Evolutionary conservation across 2,797 vertebrate genomes (phyloP).

Genomic region (Bradypodion ventrale): DNA sequence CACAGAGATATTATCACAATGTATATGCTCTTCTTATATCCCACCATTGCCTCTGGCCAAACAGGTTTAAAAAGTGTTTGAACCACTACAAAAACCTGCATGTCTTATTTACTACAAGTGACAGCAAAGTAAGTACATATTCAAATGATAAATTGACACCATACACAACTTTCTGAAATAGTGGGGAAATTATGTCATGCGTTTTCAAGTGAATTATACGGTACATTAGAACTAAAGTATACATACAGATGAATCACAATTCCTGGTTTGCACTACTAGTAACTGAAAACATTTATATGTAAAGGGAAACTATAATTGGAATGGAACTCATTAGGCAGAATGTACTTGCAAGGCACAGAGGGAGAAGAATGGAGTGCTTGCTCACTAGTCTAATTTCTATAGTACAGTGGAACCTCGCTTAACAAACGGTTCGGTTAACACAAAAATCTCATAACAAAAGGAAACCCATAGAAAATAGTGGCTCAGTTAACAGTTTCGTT

Average conservation of each 20-base stretch:
- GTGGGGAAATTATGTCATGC: neutral
- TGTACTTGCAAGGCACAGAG: neutral
- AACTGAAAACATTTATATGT: neutral
- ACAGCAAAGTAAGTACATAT: neutral
- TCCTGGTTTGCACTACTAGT: no score
- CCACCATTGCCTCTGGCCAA: neutral
- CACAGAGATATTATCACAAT: neutral
- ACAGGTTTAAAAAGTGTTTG: neutral
- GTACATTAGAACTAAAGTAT: no score
- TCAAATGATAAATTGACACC: neutral
- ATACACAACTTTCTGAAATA: neutral
- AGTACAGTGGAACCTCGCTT: no score
- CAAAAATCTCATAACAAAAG: no score
- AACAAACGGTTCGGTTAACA: no score
- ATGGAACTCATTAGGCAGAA: neutral
- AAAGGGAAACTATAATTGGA: neutral
- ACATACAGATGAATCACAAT: no score
- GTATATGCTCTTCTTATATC: neutral
- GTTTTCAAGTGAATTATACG: neutral
- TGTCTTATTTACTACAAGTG: neutral
- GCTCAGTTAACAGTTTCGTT: conserved; percentile 13
- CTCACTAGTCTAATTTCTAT: neutral
- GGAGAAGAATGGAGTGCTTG: neutral
- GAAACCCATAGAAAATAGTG: no score
- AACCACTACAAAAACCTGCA: neutral